phyloP scores from a whole-genome alignment of 23 tunicate genomes.

The Halocynthia aurantium region DNA sequence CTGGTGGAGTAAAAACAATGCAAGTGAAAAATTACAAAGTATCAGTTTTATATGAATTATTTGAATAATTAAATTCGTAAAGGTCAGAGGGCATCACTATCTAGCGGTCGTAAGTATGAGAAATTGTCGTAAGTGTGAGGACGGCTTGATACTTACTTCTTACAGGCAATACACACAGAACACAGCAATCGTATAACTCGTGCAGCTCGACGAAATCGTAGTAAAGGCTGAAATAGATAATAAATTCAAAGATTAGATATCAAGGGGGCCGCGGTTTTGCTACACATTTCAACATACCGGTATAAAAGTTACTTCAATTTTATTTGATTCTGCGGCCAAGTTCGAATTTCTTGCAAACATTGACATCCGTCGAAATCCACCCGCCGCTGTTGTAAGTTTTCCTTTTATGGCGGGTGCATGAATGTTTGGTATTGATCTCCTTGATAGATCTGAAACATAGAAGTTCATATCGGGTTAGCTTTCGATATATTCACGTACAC shows the following conservation, averaged over 20 bases:
- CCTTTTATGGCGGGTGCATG: conserved; percentile 26
- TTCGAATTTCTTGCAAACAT: conserved; percentile 73
- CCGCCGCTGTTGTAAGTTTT: conserved; percentile 22
- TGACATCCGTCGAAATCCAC: conserved; percentile 42
- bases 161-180: conserved; percentile 83
- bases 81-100: background rate
- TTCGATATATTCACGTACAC: too few relatives aligned
- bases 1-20: conserved; percentile 15
- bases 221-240: conserved; percentile 52
- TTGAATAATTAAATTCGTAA: background rate
- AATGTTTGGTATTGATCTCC: conserved; percentile 56
- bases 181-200: conserved; percentile 56
- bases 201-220: conserved; percentile 75
- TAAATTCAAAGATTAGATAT: background rate
- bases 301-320: conserved; percentile 49
- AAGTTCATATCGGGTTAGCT: too few relatives aligned
- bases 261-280: too few relatives aligned
- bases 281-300: conserved; percentile 47
- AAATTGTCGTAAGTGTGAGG: background rate
- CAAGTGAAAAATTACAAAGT: background rate
- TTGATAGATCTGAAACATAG: background rate
- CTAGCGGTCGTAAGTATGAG: too few relatives aligned
- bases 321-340: conserved; percentile 13
- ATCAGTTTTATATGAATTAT: background rate
- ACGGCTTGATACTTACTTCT: conserved; percentile 48